Percentiles rank a stretch among this genome's conserved stretches.
Conservation (phyloP, 2,113 vertebrate species). For the Syrrhaptes paradoxus region DNA sequence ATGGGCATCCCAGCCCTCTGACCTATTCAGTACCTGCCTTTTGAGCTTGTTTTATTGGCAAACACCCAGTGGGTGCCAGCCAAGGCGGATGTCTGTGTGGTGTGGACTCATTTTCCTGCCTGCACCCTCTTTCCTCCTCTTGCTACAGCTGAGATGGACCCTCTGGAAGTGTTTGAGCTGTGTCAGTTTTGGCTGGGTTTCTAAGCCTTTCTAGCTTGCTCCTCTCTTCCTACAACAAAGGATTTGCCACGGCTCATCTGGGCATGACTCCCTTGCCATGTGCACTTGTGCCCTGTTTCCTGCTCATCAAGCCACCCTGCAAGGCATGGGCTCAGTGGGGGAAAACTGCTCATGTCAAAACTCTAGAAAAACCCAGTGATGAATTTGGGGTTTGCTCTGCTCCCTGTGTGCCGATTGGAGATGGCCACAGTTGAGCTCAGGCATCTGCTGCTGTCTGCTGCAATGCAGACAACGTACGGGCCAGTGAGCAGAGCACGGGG, state of each 20-base stretch:
- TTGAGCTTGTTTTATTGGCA: not conserved
- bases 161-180: not conserved
- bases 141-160: not conserved
- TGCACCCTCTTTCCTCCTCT: not conserved
- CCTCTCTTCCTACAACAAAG: not conserved
- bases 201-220: not conserved
- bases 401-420: accelerated
- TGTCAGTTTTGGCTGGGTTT: not conserved
- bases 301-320: accelerated
- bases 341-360: not conserved
- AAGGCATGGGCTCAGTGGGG: not conserved
- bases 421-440: not conserved
- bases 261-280: not conserved
- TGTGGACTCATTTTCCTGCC: not conserved
- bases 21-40: not conserved
- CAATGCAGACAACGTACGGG: not conserved
- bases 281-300: not conserved
- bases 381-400: not conserved
- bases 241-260: accelerated
- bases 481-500: accelerated
- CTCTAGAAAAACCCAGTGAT: not conserved
- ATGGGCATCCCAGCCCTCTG: not conserved
- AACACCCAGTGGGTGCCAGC: not conserved
- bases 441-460: not conserved
- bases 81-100: not conserved